phyloP scores from a whole-genome alignment of 64 coral and sea anemone species.

The Montipora foliosa region DNA sequence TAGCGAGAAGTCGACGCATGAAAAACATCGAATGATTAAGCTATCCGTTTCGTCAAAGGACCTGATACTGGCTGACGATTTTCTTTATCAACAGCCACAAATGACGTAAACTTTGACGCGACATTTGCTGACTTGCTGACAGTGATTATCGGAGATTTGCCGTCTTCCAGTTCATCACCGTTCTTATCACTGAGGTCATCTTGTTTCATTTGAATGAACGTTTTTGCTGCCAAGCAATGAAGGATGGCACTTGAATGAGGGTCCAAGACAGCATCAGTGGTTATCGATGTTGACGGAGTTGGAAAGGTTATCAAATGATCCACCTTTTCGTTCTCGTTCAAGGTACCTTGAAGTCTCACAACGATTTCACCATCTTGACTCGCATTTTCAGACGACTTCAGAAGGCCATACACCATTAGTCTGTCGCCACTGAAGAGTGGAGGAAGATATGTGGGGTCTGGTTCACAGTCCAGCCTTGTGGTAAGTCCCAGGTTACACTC shows the following conservation, averaged over 20 bases:
- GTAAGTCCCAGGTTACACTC: slow-evolving; percentile 49
- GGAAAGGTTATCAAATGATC: neutral
- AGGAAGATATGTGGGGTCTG: slow-evolving; percentile 29
- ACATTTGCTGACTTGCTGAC: slow-evolving; percentile 35
- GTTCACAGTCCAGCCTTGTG: slow-evolving; percentile 51
- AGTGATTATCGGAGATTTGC: neutral
- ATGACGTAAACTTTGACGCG: slow-evolving; percentile 22
- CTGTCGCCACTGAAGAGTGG: slow-evolving; percentile 62
- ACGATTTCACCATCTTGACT: neutral
- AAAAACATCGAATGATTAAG: too few species aligned
- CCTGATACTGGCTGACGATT: slow-evolving; percentile 26
- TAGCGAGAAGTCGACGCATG: too few species aligned
- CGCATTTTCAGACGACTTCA: neutral
- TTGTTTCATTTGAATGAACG: slow-evolving; percentile 51
- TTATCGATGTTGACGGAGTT: neutral
- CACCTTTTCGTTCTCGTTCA: neutral
- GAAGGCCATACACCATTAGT: slow-evolving; percentile 65
- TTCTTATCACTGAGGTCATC: neutral
- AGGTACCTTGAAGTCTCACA: neutral
- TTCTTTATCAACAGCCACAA: slow-evolving; percentile 58
- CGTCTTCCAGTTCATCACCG: neutral
- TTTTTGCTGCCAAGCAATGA: slow-evolving; percentile 62
- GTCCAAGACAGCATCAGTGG: neutral
- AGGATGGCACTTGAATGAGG: neutral
- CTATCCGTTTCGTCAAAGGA: neutral